Base-by-base conservation (phyloP, 1,140 invertebrate genomes). In the Philaenus spumarius region DNA sequence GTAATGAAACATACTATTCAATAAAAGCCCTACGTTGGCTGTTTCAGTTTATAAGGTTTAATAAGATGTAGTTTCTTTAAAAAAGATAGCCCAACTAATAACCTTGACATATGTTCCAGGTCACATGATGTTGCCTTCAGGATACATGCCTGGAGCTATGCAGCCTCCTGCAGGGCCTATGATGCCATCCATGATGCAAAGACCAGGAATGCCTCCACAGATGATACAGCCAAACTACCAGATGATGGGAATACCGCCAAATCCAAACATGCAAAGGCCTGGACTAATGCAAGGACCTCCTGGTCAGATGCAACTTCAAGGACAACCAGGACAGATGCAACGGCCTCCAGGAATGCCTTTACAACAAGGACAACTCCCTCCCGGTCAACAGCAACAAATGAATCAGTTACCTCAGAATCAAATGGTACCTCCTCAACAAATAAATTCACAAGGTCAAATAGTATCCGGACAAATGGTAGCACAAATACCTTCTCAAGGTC, bases 151-250 rank as follows among this genome's bases (percentile, higher is more conserved):
- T 17, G 50, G 50, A 2, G 35, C 35, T 34, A 53, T 53, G 50
- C 22, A 14, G 47, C 9, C 47, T 34, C 34, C 57, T n/a, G 26
- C 20, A 20, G 56, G 43, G 1, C 23, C 26, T 14, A 45, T 56
- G 24, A 17, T 42, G 19, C 26, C 39, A 35, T 39, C 58, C 14
- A 58, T 45, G 46, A 30, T 30, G 9, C 26, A 30, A 30, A 30
- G 26, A 30, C 26, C 26, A 30, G 26, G 26, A 9, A 30, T 30
- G 26, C 26, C 26, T 9, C 26, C 26, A 30, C 26, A 30, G 9
- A 30, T 30, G 26, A 47, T 37, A 37, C 17, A 45, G 19, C 62
- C 61, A 37, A 69, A 68, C 56, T 65, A 64, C 12, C 73, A 73
- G 22, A 62, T 60, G 53, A 58, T 59, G 54, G 58, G 57, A 35